phyloP scores from a whole-genome alignment of 2,888 invertebrate species.

The Pachymerium ferrugineum region DNA sequence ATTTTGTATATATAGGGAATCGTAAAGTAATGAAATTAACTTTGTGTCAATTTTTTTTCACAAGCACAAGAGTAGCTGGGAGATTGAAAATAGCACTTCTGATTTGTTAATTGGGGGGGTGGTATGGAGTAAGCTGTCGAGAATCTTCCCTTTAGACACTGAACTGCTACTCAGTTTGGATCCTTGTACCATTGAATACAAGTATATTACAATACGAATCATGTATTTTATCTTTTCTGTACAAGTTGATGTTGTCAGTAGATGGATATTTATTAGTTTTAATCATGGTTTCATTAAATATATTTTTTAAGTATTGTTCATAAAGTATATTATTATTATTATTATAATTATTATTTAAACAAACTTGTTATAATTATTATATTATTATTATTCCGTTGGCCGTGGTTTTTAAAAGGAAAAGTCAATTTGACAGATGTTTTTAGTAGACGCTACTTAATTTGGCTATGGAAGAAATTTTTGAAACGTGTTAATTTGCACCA shows the following conservation, averaged over 20 bases:
- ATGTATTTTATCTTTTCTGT: conserved; percentile 31
- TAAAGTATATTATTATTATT: conserved; percentile 18
- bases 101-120: conserved; percentile 2
- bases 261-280: conserved; percentile 33
- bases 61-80: conserved; percentile 20
- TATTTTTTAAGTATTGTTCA: conserved; percentile 28
- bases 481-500: not conserved
- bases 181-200: conserved; percentile 27
- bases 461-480: not conserved
- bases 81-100: conserved; percentile 19
- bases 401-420: not conserved
- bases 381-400: conserved; percentile 2
- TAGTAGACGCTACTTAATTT: conserved; percentile 20
- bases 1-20: conserved; percentile 39
- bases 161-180: conserved; percentile 27
- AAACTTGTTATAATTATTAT: conserved; percentile 7
- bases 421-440: not conserved
- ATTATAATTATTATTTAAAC: conserved; percentile 20
- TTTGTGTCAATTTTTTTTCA: conserved; percentile 15
- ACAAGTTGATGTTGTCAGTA: conserved; percentile 32
- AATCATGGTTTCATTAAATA: conserved; percentile 32
- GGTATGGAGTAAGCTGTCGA: conserved; percentile 17
- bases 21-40: conserved; percentile 20
- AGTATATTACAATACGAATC: conserved; percentile 24
- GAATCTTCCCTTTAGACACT: conserved; percentile 15